phyloP scores from a whole-genome alignment of 1,140 invertebrate species.

The Vanessa atalanta region DNA sequence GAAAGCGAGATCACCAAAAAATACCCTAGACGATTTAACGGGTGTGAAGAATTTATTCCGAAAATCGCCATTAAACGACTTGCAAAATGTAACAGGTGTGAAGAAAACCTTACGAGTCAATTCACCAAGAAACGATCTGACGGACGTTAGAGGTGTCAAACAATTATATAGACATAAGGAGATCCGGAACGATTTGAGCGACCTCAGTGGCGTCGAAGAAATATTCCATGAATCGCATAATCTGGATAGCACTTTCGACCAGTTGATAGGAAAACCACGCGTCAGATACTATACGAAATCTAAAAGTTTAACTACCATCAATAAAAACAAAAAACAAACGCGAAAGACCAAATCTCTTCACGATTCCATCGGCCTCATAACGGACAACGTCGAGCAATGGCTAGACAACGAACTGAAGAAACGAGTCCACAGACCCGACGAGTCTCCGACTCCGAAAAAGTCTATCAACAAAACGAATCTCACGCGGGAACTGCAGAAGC shows the following conservation, averaged over 20 bases:
- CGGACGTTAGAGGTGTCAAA: constrained; percentile 65
- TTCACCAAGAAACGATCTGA: constrained; percentile 60
- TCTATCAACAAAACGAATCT: constrained; percentile 36
- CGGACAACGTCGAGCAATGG: constrained; percentile 60
- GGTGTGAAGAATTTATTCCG: constrained; percentile 64
- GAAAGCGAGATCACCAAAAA: constrained; percentile 51
- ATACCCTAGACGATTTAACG: constrained; percentile 63
- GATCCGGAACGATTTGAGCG: constrained; percentile 38
- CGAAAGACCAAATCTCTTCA: constrained; percentile 49
- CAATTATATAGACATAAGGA: constrained; percentile 51
- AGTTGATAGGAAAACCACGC: constrained; percentile 53
- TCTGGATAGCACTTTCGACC: constrained; percentile 56
- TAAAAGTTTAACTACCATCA: constrained; percentile 45
- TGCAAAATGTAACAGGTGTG: constrained; percentile 66
- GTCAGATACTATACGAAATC: constrained; percentile 57
- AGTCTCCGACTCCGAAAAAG: constrained; percentile 24
- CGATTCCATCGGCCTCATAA: constrained; percentile 47
- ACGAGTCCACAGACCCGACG: constrained; percentile 29
- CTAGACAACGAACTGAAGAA: constrained; percentile 53
- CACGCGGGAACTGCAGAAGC: constrained; percentile 47
- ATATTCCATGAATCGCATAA: constrained; percentile 48
- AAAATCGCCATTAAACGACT: constrained; percentile 55
- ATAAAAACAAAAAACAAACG: constrained; percentile 28
- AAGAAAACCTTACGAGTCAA: constrained; percentile 50
- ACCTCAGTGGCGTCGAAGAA: constrained; percentile 64